Evolutionary conservation across 2,797 vertebrate genomes (phyloP), one percentile per base, ranked within the genome.

Genomic region (Gallirallus australis): DNA sequence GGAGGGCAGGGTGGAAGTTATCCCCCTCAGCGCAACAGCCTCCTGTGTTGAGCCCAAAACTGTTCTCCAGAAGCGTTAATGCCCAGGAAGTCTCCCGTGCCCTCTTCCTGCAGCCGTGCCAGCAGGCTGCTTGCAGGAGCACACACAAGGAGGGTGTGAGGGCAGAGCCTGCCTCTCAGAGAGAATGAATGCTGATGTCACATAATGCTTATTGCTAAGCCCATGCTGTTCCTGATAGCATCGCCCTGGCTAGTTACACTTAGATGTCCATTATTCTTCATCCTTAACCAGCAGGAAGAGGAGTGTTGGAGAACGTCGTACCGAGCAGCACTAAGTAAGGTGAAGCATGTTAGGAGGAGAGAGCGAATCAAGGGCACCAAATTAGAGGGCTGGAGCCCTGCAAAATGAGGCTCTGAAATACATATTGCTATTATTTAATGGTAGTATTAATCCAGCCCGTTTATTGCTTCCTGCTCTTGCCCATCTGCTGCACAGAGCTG

Each of bases 221-320:
- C 59, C 39, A 16, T 23, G 76, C 91, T 80, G 86, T 2, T 6
- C 37, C 83, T 95, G 89, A 82, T 80, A 86, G 86, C 45, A 31
- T 80, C 89, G 54, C 60, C 12, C 63, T 52, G 25, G 71, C 65
- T 16, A 52, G 59, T 85, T 69, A 56, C 45, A 37, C 47, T 80
- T 75, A 60, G 72, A 35, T 90, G 76, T 35, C 89, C 89, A 72
- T 95, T 92, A 90, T 64, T 92, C 64, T 54, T 86, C 69, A 60
- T 37, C 53, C 68, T 71, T 64, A 80, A 78, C 59, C 54, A 75
- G 76, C 68, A 80, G 76, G 83, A 85, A 76, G 52, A 87, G 57
- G 48, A 68, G 64, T 37, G 66, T 54, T 93, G 45, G 54, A 68
- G 83, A 90, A 90, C 3, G 1, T 63, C 65, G 59, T 50, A 30